phyloP scores from a whole-genome alignment of 2,888 invertebrate genomes.

The Zootermopsis nevadensis region DNA sequence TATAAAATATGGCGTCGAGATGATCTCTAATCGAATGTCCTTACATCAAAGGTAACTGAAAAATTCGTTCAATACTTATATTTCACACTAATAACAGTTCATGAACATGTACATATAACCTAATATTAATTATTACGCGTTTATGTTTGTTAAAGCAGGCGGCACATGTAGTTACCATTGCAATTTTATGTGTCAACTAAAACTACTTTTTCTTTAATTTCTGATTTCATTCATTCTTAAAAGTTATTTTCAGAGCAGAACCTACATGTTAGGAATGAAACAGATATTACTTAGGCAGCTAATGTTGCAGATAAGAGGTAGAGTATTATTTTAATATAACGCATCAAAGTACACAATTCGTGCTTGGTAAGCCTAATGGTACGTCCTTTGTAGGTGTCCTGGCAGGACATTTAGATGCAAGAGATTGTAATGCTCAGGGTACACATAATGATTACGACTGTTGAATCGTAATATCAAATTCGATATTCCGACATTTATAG shows the following conservation, averaged over 20 bases:
- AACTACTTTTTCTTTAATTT: background rate
- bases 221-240: background rate
- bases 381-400: background rate
- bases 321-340: background rate
- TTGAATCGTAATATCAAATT: conserved; percentile 29
- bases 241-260: background rate
- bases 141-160: no score
- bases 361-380: background rate
- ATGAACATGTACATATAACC: no score
- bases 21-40: no score
- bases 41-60: no score
- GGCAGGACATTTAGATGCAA: background rate
- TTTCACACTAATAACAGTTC: no score
- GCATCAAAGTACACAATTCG: background rate
- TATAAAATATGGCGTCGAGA: no score
- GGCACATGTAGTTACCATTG: no score
- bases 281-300: background rate
- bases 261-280: background rate
- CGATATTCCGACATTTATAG: background rate
- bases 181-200: no score
- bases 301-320: background rate
- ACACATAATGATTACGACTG: background rate
- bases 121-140: no score
- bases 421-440: background rate
- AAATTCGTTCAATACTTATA: no score